Evolutionary conservation across 2,888 invertebrate species (phyloP).

Genomic region (Ophion costatus): DNA sequence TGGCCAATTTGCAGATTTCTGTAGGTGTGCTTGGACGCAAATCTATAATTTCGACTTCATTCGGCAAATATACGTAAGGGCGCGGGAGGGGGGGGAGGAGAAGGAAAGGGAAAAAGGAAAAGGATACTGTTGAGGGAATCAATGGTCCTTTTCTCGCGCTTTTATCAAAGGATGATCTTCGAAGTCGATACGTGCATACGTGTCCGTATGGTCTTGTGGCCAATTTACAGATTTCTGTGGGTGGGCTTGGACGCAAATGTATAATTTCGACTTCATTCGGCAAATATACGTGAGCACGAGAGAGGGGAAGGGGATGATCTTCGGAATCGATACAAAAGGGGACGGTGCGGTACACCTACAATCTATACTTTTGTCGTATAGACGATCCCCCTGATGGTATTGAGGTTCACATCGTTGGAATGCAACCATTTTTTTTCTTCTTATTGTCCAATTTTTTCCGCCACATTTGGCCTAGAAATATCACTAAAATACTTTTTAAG

Average conservation of each 20-base stretch:
- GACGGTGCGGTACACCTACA: slow-evolving; percentile 22
- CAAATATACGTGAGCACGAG: background rate
- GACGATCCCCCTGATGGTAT: no score
- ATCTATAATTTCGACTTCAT: slow-evolving; percentile 5
- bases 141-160: slow-evolving; percentile 58
- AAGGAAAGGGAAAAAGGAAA: slow-evolving; percentile 26
- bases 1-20: background rate
- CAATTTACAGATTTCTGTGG: background rate
- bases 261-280: slow-evolving; percentile 20
- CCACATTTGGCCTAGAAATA: no score
- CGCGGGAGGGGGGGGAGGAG: slow-evolving; percentile 4
- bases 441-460: no score
- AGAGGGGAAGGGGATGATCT: slow-evolving; percentile 26
- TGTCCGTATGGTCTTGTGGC: slow-evolving; percentile 13
- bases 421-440: no score
- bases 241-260: slow-evolving; percentile 12
- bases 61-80: slow-evolving; percentile 23
- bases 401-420: no score
- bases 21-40: slow-evolving; percentile 13
- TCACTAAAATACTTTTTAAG: no score
- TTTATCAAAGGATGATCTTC: slow-evolving; percentile 62
- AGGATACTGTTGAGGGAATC: slow-evolving; percentile 63
- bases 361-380: background rate
- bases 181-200: slow-evolving; percentile 58
- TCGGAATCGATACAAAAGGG: slow-evolving; percentile 61